Evolutionary conservation across 2,797 vertebrate species (phyloP), one percentile per base, ranked within the genome.

Genomic region (Fistularia tabacaria): DNA sequence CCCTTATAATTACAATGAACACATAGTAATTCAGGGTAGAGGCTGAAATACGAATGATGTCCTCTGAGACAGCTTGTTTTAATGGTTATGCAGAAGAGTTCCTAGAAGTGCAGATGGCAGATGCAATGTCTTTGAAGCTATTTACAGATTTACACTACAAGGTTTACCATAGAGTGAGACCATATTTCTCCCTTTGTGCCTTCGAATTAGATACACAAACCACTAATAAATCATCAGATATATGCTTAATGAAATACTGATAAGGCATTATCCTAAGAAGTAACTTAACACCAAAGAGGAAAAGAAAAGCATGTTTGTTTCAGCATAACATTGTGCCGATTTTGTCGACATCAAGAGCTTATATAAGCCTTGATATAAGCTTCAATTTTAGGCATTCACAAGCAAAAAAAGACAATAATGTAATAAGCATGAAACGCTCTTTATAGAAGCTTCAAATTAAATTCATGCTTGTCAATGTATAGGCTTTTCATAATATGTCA

Each of bases 1-100:
- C 84, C 85, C 85, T 90, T 88, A 87, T 90, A 90, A 91, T 89
- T 89, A 90, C 79, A 88, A 86, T 85, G 85, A 89, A 89, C 87
- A 84, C 86, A 84, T 85, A 85, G 87, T 89, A 89, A 88, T 88
- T 88, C 86, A 88, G 86, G 88, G 86, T 88, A 89, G 87, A 86
- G 83, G 84, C 87, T 88, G 85, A 85, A 87, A 87, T 83, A 85
- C 80, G 86, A 89, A 88, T 80, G 87, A 84, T 87, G 91, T 91
- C 88, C 89, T 88, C 81, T 70, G 87, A 89, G 90, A 90, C 86
- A 83, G 86, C 81, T 87, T 83, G 84, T 89, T 90, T 89, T 90
- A 91, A 90, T 91, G 88, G 89, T 74, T 90, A 84, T 83, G 82
- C 86, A 88, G 87, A 88, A 82, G 86, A 88, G 86, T 89, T 89